These are phyloP conservation scores for Otolemur crassicaudatus DNA, from an alignment of 2,797 vertebrate species.

Conservation along the genomic window DNA sequence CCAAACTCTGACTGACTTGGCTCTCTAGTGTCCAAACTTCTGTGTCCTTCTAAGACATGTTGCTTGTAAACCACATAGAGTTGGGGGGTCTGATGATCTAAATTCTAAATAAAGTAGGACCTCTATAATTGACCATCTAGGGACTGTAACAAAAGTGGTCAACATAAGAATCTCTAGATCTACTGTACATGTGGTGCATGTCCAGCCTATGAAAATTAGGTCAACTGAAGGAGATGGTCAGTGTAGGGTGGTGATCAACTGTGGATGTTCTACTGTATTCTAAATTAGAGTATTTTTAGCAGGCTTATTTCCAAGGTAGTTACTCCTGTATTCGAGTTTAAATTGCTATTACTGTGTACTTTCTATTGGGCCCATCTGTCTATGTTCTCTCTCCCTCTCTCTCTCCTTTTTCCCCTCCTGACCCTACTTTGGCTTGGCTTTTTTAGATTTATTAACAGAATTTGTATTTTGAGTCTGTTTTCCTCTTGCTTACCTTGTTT, in stretches of 20 bases:
- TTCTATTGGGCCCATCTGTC: neutral
- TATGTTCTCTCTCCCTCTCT: neutral
- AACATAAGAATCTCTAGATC: too few species aligned
- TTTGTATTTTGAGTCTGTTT: neutral
- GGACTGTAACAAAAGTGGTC: too few species aligned
- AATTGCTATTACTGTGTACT: slow-evolving; percentile 25
- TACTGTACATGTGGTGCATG: too few species aligned
- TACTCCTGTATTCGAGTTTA: slow-evolving; percentile 34
- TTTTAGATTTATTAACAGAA: slow-evolving; percentile 6
- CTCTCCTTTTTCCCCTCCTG: too few species aligned
- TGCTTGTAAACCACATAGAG: neutral
- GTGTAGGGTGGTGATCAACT: too few species aligned
- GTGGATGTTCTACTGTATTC: neutral
- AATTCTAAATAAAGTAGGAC: neutral
- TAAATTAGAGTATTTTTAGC: slow-evolving; percentile 45
- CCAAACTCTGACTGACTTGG: neutral
- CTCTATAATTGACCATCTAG: too few species aligned
- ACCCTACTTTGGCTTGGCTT: neutral
- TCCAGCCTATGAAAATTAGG: too few species aligned
- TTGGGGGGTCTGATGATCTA: neutral
- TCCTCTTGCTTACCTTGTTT: neutral
- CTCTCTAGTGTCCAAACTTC: neutral
- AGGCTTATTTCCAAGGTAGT: slow-evolving; percentile 35
- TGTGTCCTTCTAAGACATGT: neutral
- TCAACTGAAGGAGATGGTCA: too few species aligned